Conservation (phyloP, 2,888 invertebrate species). For the Macaria notata region DNA sequence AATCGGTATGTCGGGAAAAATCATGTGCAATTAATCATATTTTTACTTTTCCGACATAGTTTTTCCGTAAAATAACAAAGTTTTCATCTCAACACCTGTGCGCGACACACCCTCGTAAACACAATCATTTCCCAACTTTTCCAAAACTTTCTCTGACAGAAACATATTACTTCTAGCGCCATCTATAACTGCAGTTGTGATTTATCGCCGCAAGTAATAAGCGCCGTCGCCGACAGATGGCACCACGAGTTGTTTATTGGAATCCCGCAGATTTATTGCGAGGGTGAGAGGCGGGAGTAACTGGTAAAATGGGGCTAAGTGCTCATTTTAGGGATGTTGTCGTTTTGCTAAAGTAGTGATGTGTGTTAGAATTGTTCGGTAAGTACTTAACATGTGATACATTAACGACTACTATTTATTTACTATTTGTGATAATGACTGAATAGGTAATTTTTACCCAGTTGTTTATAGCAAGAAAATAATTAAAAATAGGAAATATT, state of each 20-base stretch:
- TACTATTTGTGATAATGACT: no score
- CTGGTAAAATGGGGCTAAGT: conserved; percentile 25
- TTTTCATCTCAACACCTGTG: conserved; percentile 20
- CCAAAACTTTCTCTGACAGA: conserved; percentile 47
- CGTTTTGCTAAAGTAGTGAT: conserved; percentile 34
- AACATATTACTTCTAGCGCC: conserved; percentile 68
- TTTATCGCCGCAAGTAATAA: conserved; percentile 67
- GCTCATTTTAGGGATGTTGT: conserved; percentile 29
- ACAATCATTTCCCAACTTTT: conserved; percentile 51
- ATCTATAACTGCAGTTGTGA: conserved; percentile 66
- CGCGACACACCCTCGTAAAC: conserved; percentile 11
- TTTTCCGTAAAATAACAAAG: conserved; percentile 1
- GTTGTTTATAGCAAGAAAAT: no score
- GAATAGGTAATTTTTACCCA: no score
- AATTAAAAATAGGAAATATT: no score
- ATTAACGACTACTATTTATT: no score
- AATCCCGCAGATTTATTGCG: conserved; percentile 68
- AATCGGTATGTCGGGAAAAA: no score
- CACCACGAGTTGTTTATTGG: conserved; percentile 41
- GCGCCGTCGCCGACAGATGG: conserved; percentile 57
- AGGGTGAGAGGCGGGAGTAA: conserved; percentile 23
- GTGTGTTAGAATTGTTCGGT: conserved; percentile 20
- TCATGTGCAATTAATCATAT: no score
- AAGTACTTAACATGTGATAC: no score
- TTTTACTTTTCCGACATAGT: background rate